Base-by-base conservation (phyloP, 37 sponge, comb jelly and placozoan genomes). In the Hormiphora californensis region DNA sequence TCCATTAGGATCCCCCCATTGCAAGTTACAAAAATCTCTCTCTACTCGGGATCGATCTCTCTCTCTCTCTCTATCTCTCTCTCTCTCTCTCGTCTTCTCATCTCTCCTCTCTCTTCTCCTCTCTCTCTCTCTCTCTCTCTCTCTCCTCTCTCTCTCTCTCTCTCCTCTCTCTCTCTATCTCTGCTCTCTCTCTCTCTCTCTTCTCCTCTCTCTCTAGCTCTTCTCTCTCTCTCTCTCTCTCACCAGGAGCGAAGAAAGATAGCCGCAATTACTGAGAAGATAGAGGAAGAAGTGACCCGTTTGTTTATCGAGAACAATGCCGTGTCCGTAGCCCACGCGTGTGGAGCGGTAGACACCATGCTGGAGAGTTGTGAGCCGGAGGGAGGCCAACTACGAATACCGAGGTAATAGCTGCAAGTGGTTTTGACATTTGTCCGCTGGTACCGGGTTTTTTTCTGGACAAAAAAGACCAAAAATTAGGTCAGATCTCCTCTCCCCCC, bases 181-280 rank as follows among this genome's bases (percentile, higher is more conserved):
- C 15, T 17, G 15, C 15, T 15, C 12, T 15, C 15, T 17, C 9
- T 49, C 27, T 25, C n/a, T 30, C 5, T 7, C 44, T 36, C 46
- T 30, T 67, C 38, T 34, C 34, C 32, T 67, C 31, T 36, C 19
- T 67, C 68, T 35, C 68, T 15, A 9, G 15, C 53, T 49, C 15
- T 9, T n/a, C 15, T 15, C 9, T 17, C 15, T 17, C 9, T 49
- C 53, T 9, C 53, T 49, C 9, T 17, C 15, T 57, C 30, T 15
- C 61, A 12, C 8, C 81, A 73, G 81, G 81, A 73, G 46, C 40
- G 43, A 30, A 21, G 44, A 0, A 43, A 36, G 35, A 73, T 73
- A 39, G 41, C 81, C 44, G 44, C 8, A 1, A 5, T 73, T 3
- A 73, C 81, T 23, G 81, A 73, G 25, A 33, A 36, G 25, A 73